phyloP scores from a whole-genome alignment of 2,888 invertebrate genomes.

The Caradrina clavipalpis region DNA sequence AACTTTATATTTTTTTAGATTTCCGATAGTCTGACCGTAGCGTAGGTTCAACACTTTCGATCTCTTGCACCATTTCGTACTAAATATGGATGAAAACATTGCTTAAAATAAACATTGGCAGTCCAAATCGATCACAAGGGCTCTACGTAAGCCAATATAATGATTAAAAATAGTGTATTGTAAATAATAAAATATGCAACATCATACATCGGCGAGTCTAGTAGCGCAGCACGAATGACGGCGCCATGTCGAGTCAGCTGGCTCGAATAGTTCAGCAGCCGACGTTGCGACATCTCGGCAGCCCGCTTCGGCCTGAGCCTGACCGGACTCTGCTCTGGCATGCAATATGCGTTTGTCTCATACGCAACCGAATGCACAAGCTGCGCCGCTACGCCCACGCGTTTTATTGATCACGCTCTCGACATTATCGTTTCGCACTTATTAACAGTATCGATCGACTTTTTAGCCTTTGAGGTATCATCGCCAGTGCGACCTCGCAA shows the following conservation, averaged over 20 bases:
- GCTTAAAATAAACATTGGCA: conserved; percentile 41
- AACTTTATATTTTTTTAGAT: not conserved
- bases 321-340: conserved; percentile 79
- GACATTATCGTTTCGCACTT: conserved; percentile 61
- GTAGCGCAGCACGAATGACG: conserved; percentile 67
- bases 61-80: conserved; percentile 1
- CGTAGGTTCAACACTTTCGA: conserved; percentile 29
- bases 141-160: conserved; percentile 30
- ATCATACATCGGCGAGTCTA: conserved; percentile 55
- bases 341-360: conserved; percentile 73
- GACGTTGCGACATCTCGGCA: conserved; percentile 79
- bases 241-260: conserved; percentile 81
- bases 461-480: conserved; percentile 71
- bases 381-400: conserved; percentile 48
- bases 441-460: conserved; percentile 71
- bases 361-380: conserved; percentile 57
- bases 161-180: conserved; percentile 45
- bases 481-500: conserved; percentile 81
- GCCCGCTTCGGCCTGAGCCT: conserved; percentile 52
- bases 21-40: not conserved
- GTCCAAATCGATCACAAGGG: conserved; percentile 30
- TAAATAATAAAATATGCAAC: conserved; percentile 58
- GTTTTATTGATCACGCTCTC: conserved; percentile 58
- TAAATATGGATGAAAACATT: conserved; percentile 19
- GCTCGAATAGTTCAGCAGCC: conserved; percentile 79